phyloP scores from a whole-genome alignment of 64 coral and sea anemone genomes.

The Pachyseris speciosa region DNA sequence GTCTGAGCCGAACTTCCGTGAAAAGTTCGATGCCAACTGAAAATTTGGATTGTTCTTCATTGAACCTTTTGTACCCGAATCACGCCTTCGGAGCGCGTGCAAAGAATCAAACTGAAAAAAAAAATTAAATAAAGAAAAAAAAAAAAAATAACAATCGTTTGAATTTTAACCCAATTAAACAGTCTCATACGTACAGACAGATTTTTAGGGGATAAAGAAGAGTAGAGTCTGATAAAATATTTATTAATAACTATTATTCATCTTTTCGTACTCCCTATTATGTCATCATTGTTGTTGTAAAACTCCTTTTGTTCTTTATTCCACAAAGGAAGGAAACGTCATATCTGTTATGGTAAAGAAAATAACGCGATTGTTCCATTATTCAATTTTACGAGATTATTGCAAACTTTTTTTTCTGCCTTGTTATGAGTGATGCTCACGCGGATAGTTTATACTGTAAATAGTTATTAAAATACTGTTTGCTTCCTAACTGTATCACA shows the following conservation, averaged over 20 bases:
- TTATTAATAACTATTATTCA: not conserved
- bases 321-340: not conserved
- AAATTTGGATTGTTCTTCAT: not conserved
- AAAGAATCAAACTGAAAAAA: not conserved
- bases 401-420: not conserved
- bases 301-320: not conserved
- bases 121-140: not conserved
- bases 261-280: not conserved
- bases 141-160: not conserved
- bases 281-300: not conserved
- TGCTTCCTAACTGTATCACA: not conserved
- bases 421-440: not conserved
- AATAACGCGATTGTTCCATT: not conserved
- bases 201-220: not conserved
- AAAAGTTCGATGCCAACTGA: not conserved
- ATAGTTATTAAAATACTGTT: constrained; percentile 39
- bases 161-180: not conserved
- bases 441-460: constrained; percentile 42
- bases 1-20: not conserved
- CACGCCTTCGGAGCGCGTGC: not conserved
- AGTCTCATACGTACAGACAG: not conserved
- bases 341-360: not conserved
- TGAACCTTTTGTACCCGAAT: not conserved
- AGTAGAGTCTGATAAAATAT: not conserved
- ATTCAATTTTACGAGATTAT: not conserved